Evolutionary conservation across 2,113 vertebrate genomes (phyloP), one percentile per base, ranked within the genome.

Genomic region (Leucosticte australis): DNA sequence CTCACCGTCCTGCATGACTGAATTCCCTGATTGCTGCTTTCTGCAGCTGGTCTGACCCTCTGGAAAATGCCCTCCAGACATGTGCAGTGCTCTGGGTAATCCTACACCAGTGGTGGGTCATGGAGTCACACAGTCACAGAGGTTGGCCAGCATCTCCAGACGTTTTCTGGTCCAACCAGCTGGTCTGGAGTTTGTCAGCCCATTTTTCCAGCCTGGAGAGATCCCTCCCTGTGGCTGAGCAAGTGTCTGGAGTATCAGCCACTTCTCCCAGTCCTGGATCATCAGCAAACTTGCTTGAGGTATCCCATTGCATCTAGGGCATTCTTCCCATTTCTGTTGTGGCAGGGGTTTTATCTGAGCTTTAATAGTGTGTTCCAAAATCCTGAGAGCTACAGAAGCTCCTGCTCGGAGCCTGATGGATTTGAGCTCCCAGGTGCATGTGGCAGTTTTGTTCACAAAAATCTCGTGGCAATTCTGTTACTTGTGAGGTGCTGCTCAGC

Each of bases 1-100:
- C 77, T 84, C 50, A 1, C 60, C 0, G 0, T 71, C 75, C 79
- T 68, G 47, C 44, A 4, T 31, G 39, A 31, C 44, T 46, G 23
- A 71, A 24, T 68, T 71, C 49, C 75, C 67, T 8, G 12, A 5
- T 1, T 14, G 53, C 55, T 77, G 35, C 77, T 68, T 62, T 81
- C 49, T 89, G 60, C 77, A 81, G 0, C 63, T 62, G 7, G 6
- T 42, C n/a, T 5, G 10, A 5, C 50, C 50, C 28, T 52, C 60
- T 92, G 92, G 88, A 83, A 77, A 52, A 68, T 13, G n/a, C 75
- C 56, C 67, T 90, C 37, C 70, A 70, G 92, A 19, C 1, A 0
- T 7, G 11, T 28, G 3, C 46, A 55, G 52, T 67, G 68, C 87
- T 62, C 57, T 57, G 59, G 57, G 30, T 76, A 24, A 31, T 46